These are phyloP conservation scores for Gambusia yucatana DNA, from an alignment of 2,797 vertebrate genomes.

Conservation along the genomic window DNA sequence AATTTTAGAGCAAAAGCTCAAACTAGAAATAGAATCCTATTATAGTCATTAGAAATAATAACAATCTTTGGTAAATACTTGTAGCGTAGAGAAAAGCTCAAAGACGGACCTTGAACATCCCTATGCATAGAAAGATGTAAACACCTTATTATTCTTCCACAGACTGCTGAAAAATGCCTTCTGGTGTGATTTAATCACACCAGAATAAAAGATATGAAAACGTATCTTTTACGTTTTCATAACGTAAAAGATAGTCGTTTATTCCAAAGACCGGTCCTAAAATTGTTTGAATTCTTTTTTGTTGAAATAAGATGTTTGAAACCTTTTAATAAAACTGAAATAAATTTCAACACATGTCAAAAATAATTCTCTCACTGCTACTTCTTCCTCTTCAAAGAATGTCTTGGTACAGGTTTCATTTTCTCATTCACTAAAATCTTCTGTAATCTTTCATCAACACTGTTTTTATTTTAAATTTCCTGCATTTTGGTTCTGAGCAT, in stretches of 20 bases:
- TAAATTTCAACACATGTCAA: not conserved
- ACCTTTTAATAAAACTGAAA: not conserved
- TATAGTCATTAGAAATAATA: not conserved
- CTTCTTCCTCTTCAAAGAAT: not conserved
- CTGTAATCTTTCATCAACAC: not conserved
- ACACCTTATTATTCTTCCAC: not conserved
- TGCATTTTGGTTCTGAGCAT: not conserved
- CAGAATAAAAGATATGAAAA: too few relatives aligned
- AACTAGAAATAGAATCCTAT: not conserved
- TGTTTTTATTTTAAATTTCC: not conserved
- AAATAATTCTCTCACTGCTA: not conserved
- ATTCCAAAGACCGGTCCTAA: not conserved
- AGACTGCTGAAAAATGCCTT: not conserved
- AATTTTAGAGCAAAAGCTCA: not conserved
- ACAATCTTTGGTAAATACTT: not conserved
- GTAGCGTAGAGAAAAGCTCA: not conserved
- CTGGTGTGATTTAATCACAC: not conserved
- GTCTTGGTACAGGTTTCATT: not conserved
- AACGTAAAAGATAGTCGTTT: not conserved
- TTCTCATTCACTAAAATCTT: not conserved
- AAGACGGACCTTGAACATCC: not conserved
- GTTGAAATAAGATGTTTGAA: not conserved
- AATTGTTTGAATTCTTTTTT: not conserved
- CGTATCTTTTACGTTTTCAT: too few relatives aligned
- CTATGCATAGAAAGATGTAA: not conserved